A percentile compares a stretch with the other conserved stretches of the same genome.
Conservation (phyloP, 2,797 vertebrate species). For the Galagoides demidoff region DNA sequence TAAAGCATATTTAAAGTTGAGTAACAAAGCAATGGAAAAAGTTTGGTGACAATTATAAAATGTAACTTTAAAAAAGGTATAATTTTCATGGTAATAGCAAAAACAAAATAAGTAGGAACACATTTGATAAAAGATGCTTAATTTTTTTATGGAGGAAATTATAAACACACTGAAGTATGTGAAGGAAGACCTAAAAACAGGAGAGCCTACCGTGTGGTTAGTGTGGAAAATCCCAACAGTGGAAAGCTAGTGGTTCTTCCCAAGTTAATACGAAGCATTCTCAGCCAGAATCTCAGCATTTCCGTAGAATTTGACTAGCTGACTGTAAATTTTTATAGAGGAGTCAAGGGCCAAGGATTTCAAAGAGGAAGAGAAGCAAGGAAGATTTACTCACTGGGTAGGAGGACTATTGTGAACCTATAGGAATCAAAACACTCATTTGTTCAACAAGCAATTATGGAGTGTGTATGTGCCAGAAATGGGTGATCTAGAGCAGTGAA, state of each 20-base stretch:
- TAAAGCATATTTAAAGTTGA: slow-evolving; percentile 18
- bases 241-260: neutral
- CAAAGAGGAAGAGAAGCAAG: neutral
- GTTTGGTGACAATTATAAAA: neutral
- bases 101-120: neutral
- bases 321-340: neutral
- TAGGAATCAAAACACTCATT: neutral
- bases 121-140: neutral
- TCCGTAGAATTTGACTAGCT: neutral
- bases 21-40: neutral
- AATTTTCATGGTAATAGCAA: neutral
- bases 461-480: neutral
- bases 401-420: neutral
- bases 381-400: neutral
- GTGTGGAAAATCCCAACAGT: neutral
- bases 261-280: neutral
- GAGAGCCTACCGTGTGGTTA: neutral
- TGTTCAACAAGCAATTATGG: neutral
- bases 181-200: neutral
- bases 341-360: neutral
- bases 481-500: neutral
- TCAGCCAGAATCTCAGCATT: neutral
- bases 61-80: slow-evolving; percentile 15
- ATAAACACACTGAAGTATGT: neutral
- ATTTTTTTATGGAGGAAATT: neutral